Percentiles rank a stretch among this genome's conserved stretches.
Conservation (phyloP, 2,888 invertebrate genomes). For the Serripes groenlandicus region DNA sequence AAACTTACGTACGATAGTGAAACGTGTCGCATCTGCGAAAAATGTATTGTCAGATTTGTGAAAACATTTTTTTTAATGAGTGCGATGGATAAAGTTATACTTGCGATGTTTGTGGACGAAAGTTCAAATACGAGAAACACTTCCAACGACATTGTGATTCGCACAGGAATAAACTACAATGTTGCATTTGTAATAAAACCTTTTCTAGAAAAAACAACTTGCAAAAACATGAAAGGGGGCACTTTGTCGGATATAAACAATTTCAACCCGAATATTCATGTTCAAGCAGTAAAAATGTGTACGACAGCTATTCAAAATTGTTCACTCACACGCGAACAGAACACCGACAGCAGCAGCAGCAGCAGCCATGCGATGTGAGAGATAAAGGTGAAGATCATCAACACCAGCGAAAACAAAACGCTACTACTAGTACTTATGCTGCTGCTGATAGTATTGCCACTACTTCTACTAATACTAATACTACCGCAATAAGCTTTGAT, state of each 20-base stretch:
- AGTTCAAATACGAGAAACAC: not conserved
- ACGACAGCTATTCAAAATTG: not conserved
- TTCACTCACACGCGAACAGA: not conserved
- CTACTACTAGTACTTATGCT: too few relatives aligned
- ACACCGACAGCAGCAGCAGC: conserved; percentile 4
- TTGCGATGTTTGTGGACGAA: not conserved
- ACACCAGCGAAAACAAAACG: too few relatives aligned
- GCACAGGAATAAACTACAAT: not conserved
- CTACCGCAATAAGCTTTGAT: not conserved
- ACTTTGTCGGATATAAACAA: not conserved
- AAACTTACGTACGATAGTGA: too few relatives aligned
- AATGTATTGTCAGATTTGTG: too few relatives aligned
- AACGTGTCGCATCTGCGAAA: too few relatives aligned
- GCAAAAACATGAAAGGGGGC: not conserved
- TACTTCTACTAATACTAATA: too few relatives aligned
- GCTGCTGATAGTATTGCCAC: too few relatives aligned
- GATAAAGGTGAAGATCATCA: not conserved
- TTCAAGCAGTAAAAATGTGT: not conserved
- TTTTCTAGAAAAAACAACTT: not conserved
- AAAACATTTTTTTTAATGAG: too few relatives aligned
- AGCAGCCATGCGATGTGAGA: not conserved
- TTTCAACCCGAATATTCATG: not conserved
- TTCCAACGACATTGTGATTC: not conserved
- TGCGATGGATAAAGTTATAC: not conserved
- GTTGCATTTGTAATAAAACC: not conserved